Base-by-base conservation (phyloP, 2,797 vertebrate genomes). In the Halcyon smyrnensis region DNA sequence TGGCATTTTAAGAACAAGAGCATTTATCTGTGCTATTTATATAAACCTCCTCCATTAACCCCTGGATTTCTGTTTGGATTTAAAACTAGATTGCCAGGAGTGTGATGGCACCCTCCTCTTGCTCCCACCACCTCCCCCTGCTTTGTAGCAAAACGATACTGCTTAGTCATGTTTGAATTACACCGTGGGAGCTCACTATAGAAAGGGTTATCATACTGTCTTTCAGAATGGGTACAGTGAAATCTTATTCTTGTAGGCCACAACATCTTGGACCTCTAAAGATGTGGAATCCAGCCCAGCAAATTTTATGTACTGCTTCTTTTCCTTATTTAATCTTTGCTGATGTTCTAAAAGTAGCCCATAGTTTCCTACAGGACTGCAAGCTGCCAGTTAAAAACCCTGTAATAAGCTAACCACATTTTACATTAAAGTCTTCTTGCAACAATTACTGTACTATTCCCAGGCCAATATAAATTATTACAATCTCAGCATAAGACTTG, bases 1-100 rank as follows among this genome's bases (percentile, higher is more conserved):
- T 94, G 95, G 93, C 95, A 95, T 97, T 98, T 97, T 92, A 95
- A 94, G 91, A 95, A 84, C 54, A 71, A 84, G 93, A 94, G 50
- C 41, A 36, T 96, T 95, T 95, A 90, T 91, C 76, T 82, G 79
- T 86, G 59, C 88, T 97, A 54, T 96, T 97, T 97, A 91, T 71
- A 51, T 70, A 89, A 96, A 84, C 30, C n/a, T 83, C 79, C 30
- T 59, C 56, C 20, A 48, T 95, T 93, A 95, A 95, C 87, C 67
- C 81, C 41, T 85, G 82, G 84, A 69, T 87, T 84, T 73, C 91
- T 73, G n/a, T 39, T 65, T 75, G 36, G 21, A 60, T 87, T 53
- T 30, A 62, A 71, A 87, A 45, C 7, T 3, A 13, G 19, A 36
- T 65, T 77, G 46, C 67, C 53, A 60, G 25, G 60, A 62, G 50